Conservation (phyloP, 2,113 vertebrate genomes). For the Periophthalmus modestus region DNA sequence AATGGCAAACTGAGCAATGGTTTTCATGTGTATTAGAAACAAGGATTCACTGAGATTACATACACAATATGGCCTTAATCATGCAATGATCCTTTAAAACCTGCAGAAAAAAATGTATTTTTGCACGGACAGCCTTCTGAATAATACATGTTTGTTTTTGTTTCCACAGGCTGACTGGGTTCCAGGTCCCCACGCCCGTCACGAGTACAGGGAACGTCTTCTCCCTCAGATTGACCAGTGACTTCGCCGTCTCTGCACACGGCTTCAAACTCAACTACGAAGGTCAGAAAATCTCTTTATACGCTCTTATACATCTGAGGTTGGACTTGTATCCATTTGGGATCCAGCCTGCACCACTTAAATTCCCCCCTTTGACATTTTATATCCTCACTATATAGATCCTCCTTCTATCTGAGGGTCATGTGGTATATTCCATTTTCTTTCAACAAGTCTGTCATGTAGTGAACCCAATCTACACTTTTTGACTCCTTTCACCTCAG, state of each 20-base stretch:
- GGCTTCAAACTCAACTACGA: conserved; percentile 77
- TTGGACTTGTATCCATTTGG: not conserved
- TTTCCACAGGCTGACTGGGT: conserved; percentile 67
- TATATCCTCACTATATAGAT: not conserved
- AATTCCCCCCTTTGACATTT: conserved; percentile 2
- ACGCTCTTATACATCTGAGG: not conserved
- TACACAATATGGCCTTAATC: not conserved
- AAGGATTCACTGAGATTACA: too few species aligned
- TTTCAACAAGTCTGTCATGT: conserved; percentile 13
- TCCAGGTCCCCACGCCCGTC: conserved; percentile 73
- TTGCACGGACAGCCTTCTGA: not conserved
- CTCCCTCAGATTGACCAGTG: conserved; percentile 73
- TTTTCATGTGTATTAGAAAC: not conserved
- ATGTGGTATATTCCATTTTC: conserved; percentile 2
- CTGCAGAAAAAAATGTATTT: not conserved
- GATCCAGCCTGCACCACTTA: not conserved
- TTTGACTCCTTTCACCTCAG: conserved; percentile 17
- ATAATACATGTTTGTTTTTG: conserved; percentile 7
- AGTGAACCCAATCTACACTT: conserved; percentile 14
- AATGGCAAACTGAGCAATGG: too few species aligned
- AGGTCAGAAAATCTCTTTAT: conserved; percentile 55
- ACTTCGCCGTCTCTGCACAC: conserved; percentile 75
- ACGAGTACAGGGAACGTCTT: conserved; percentile 73
- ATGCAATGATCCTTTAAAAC: not conserved
- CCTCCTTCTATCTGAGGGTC: not conserved